These are phyloP conservation scores for Linnaemya tessellans DNA, from an alignment of 2,888 invertebrate species.

Conservation along the genomic window DNA sequence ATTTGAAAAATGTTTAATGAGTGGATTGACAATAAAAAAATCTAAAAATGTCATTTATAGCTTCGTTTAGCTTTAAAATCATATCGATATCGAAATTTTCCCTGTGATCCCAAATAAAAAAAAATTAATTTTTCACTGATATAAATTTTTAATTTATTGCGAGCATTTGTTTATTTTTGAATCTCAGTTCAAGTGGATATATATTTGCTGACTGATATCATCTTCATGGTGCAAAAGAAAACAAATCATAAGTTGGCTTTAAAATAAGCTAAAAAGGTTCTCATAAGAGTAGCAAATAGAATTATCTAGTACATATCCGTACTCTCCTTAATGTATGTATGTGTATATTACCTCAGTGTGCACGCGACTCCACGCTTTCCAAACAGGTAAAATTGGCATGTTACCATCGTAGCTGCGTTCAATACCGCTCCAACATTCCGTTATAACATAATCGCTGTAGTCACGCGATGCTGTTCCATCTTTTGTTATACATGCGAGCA, in stretches of 20 bases:
- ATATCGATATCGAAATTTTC: too few species aligned
- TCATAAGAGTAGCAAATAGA: background rate
- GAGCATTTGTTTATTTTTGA: too few species aligned
- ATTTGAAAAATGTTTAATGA: too few species aligned
- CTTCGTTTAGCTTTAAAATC: too few species aligned
- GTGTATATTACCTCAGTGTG: conserved; percentile 85
- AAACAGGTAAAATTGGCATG: conserved; percentile 89
- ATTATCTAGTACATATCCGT: background rate
- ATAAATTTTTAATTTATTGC: too few species aligned
- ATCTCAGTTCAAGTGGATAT: too few species aligned
- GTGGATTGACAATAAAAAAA: too few species aligned
- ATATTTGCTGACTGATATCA: too few species aligned
- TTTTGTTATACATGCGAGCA: conserved; percentile 61
- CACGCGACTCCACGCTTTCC: conserved; percentile 92
- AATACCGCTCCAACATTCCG: conserved; percentile 91
- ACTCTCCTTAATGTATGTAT: too few species aligned
- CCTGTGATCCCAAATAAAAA: too few species aligned
- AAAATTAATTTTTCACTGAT: too few species aligned
- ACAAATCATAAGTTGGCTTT: background rate
- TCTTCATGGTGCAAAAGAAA: background rate
- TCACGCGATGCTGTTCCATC: conserved; percentile 84
- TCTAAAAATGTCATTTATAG: too few species aligned
- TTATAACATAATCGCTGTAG: conserved; percentile 87
- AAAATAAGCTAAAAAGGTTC: background rate
- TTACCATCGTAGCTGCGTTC: conserved; percentile 86